Base-by-base conservation (phyloP, 2,113 vertebrate species). In the Pelmatolapia mariae region DNA sequence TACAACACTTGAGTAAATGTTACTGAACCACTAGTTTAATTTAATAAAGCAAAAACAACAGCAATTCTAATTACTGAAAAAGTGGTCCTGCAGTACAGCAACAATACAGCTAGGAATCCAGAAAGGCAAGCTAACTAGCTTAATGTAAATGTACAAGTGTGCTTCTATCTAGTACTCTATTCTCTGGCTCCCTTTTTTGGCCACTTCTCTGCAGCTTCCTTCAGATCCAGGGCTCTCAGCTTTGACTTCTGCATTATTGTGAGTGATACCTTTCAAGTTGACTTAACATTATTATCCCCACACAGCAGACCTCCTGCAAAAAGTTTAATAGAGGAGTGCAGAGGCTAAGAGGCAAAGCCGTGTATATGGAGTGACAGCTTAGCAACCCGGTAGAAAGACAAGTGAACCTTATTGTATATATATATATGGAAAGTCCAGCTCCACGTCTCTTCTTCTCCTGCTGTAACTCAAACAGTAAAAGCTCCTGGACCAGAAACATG, bases 401-500 rank as follows among this genome's bases (percentile, higher is more conserved):
- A 87, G 40, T 43, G 59, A 90, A 71, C 84, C 81, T 89, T 89
- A 81, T 87, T 81, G 5, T 63, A 63, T 63, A 47, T 81, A 87
- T 89, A 79, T 89, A 82, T 83, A 80, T 86, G 68, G 86, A 90
- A 83, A 86, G 57, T 91, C 84, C 71, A 81, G 24, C 76, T 73
- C 68, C 31, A 10, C n/a, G 61, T 54, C 68, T 89, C 73, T n/a
- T 78, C 88, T 36, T 80, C 84, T 86, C 15, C 31, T 33, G 16
- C 50, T 78, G 31, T 83, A 76, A 84, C 84, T 89, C 50, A 81
- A 85, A 92, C 63, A 78, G 73, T 81, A 45, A 87, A 59, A 91
- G 56, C 84, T 71, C 56, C 38, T 52, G 16, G 84, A 91, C 54
- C 79, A 52, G 80, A 92, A 93, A 95, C 83, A 43, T 81, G 93